phyloP scores from a whole-genome alignment of 2,888 invertebrate genomes.

The Apeira syringaria region DNA sequence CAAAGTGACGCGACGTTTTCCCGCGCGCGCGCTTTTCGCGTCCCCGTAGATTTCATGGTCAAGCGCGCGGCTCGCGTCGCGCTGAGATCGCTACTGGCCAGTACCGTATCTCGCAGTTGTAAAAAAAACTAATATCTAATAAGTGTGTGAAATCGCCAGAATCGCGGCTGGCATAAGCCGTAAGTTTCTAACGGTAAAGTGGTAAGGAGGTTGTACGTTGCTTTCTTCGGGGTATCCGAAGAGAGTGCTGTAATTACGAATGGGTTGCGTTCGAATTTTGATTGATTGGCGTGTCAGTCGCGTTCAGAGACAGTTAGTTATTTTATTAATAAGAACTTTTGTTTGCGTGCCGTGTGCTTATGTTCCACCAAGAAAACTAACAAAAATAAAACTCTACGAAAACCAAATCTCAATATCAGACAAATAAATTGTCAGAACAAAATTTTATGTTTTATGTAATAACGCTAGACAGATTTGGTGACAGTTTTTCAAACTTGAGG shows the following conservation, averaged over 20 bases:
- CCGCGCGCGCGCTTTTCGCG: slow-evolving; percentile 30
- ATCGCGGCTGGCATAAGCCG: slow-evolving; percentile 41
- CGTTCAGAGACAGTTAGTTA: slow-evolving; percentile 28
- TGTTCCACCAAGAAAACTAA: no score
- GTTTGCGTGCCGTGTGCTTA: no score
- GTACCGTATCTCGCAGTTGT: slow-evolving; percentile 43
- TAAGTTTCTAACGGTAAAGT: slow-evolving; percentile 69
- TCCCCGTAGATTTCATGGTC: slow-evolving; percentile 23
- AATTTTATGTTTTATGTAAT: no score
- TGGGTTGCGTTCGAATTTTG: slow-evolving; percentile 30
- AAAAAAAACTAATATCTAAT: slow-evolving; percentile 48
- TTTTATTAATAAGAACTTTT: slow-evolving; percentile 15
- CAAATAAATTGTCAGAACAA: no score
- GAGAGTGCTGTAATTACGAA: slow-evolving; percentile 32
- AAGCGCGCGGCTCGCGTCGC: slow-evolving; percentile 33
- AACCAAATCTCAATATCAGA: no score
- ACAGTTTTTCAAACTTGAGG: no score
- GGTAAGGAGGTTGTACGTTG: slow-evolving; percentile 37
- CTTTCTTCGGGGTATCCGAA: slow-evolving; percentile 28
- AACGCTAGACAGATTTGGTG: no score
- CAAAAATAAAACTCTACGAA: no score
- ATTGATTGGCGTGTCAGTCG: slow-evolving; percentile 29
- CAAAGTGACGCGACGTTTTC: slow-evolving; percentile 28
- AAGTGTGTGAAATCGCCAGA: slow-evolving; percentile 72
- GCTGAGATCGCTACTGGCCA: slow-evolving; percentile 31